Evolutionary conservation across 1,140 invertebrate genomes (phyloP).

Genomic region (Thaumetopoea pityocampa): DNA sequence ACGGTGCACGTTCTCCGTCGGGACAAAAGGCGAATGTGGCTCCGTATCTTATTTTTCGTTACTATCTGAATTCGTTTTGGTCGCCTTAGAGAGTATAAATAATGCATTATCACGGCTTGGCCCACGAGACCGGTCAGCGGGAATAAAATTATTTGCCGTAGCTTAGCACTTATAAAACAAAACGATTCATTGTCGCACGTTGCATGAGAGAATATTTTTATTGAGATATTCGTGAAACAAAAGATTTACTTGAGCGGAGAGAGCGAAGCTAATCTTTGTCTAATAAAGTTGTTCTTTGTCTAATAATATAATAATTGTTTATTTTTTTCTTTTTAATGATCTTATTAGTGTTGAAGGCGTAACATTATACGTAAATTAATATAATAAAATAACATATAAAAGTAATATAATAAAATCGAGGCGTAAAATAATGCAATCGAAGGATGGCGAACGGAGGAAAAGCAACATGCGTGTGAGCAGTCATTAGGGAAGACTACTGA

Average conservation of each 20-base stretch:
- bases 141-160: conserved; percentile 46
- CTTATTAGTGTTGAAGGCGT: no score
- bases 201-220: conserved; percentile 24
- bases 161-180: conserved; percentile 38
- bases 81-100: conserved; percentile 66
- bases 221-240: conserved; percentile 15
- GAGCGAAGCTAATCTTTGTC: conserved; percentile 2
- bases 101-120: conserved; percentile 70
- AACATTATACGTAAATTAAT: no score
- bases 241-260: conserved; percentile 1
- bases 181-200: conserved; percentile 30
- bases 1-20: conserved; percentile 55
- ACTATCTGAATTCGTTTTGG: conserved; percentile 64
- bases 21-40: conserved; percentile 46
- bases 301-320: no score
- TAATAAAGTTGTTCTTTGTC: background rate
- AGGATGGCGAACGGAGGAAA: no score
- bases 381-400: no score
- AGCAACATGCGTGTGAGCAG: no score
- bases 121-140: conserved; percentile 34
- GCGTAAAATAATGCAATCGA: no score
- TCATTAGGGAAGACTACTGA: no score
- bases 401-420: no score
- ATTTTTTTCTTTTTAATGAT: no score
- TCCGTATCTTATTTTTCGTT: conserved; percentile 52